Evolutionary conservation across 2,888 invertebrate species (phyloP), one percentile per base, ranked within the genome.

Genomic region (Halocaridina rubra): DNA sequence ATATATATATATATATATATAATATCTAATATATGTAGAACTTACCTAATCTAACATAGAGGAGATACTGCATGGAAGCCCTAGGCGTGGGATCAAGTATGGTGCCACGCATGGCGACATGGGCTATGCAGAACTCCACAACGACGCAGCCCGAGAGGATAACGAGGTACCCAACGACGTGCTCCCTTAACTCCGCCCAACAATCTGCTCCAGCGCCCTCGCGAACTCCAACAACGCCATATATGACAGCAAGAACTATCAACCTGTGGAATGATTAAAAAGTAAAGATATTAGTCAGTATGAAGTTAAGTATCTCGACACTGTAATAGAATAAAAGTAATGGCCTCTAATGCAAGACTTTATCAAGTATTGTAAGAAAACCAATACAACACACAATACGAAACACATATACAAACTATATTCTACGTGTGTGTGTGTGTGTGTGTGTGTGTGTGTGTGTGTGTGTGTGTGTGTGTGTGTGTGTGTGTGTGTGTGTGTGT

Each of bases 21-120:
- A 61, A 27, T 59, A 77, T 59, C 24, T 77, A 77, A 29, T 57
- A 77, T 77, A 61, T 59, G n/a, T 59, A 77, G 57, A 61, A 88
- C 91, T 93, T 92, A 96, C 96, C 93, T 89, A 96, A 92, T 90
- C 95, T 93, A 89, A 94, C 91, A 91, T 96, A 96, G 89, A 96
- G 94, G 89, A 96, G 93, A 90, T 95, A 94, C 91, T 95, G 95
- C 93, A 96, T 95, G 88, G 94, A 93, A 89, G 94, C 92, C 84
- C 96, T 92, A 13, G 94, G 94, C 61, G 93, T 93, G n/a, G 94
- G 94, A 90, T 95, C 94, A 89, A 96, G 92, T 89, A 96, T 96
- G 90, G 95, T 94, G 85, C 96, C 96, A 88, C 95, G 92, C 91
- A 95, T 93, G 88, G 96, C 95, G 88, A 95, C 93, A 90, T 94